phyloP scores from a whole-genome alignment of 92 coral and sea anemone species.

The Pocillopora grandis region DNA sequence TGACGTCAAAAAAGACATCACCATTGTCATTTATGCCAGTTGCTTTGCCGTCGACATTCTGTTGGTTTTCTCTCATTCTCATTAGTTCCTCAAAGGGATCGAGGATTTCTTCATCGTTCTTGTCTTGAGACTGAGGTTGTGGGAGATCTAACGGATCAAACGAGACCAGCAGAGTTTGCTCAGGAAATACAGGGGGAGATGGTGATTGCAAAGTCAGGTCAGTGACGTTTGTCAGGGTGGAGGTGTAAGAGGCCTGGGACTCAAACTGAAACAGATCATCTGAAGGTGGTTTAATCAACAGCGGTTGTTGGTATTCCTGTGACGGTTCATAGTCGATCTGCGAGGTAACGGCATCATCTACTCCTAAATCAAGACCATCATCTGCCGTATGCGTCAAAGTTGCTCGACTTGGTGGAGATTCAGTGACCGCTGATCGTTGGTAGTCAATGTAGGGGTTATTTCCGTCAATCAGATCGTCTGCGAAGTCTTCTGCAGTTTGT shows the following conservation, averaged over 20 bases:
- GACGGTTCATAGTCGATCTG: neutral
- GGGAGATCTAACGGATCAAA: slow-evolving; percentile 35
- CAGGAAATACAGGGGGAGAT: slow-evolving; percentile 9
- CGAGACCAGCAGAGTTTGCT: slow-evolving; percentile 26
- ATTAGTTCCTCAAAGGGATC: slow-evolving; percentile 40
- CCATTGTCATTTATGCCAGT: neutral
- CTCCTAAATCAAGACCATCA: neutral
- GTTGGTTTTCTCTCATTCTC: slow-evolving; percentile 26
- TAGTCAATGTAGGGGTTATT: neutral
- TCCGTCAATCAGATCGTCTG: neutral
- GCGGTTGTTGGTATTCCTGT: neutral
- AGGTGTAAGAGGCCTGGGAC: slow-evolving; percentile 42
- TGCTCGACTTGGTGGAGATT: neutral
- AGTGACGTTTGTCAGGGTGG: slow-evolving; percentile 28
- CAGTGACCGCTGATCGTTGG: neutral
- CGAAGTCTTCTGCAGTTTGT: neutral
- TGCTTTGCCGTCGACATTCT: neutral
- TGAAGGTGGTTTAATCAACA: slow-evolving; percentile 46
- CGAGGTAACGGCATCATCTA: neutral
- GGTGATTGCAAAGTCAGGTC: slow-evolving; percentile 22
- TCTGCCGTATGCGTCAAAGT: neutral
- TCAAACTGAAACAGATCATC: slow-evolving; percentile 50
- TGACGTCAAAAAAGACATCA: slow-evolving; percentile 31
- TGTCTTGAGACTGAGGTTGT: neutral
- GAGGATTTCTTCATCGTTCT: slow-evolving; percentile 2